Base-by-base conservation (phyloP, 2,888 invertebrate genomes). In the Nipponacmea schrenckii region DNA sequence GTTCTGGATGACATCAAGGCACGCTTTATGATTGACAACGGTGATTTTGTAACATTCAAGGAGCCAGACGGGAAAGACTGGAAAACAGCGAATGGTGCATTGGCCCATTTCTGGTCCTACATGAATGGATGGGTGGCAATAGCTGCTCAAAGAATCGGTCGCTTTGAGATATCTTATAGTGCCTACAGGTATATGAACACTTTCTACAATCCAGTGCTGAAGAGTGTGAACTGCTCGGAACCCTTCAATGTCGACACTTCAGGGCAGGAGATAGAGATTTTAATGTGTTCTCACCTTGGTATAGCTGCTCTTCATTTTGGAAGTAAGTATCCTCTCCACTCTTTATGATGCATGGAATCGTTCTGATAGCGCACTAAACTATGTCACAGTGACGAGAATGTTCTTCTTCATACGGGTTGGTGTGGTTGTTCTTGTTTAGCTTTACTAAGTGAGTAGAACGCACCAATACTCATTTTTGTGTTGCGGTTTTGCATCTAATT, bases 61-160 rank as follows among this genome's bases (percentile, higher is more conserved):
- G 75, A 72, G 20, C 75, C 72, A 15, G 26, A 46, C 0, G 79
- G 73, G 2, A 64, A 63, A 31, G 74, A 74, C 15, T 66, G 75
- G 31, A 79, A 79, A 62, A 76, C 76, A 17, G 27, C 65, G 12
- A 71, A 68, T 66, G 75, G 72, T 63, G 70, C 75, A 1, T 75
- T 76, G 75, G 63, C 69, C 14, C 74, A 75, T 26, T 76, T 68
- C 65, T 79, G 79, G 79, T 62, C 68, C 15, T 79, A 79, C 62
- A 76, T 79, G 75, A 79, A 79, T 63, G 68, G 48, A 17, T 79
- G 79, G 79, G 65, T 79, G 12, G 77, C 79, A 24, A 77, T 79
- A 76, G 79, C 72, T n/a, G 77, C 79, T 15, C 79, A 79, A 2
- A 72, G 73, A 69, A 68, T 72, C 24, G 79, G 76, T 20, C 73